These are phyloP conservation scores for Caenorhabditis virilis DNA, from an alignment of 2,888 invertebrate species.

Conservation along the genomic window DNA sequence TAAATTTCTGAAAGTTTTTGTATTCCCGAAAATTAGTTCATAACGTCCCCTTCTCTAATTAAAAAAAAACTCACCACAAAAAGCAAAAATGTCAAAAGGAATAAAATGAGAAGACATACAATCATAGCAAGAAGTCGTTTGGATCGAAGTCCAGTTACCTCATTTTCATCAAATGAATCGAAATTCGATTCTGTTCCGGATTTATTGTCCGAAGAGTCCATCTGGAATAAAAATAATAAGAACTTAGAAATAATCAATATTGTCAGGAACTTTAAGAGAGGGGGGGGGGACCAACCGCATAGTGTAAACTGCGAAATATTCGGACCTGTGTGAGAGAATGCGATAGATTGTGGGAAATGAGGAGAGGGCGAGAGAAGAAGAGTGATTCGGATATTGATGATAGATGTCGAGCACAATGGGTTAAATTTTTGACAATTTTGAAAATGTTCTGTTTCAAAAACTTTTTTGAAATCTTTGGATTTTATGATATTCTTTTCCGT, in stretches of 20 bases:
- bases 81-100: slow-evolving; percentile 51
- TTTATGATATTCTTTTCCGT: too few relatives aligned
- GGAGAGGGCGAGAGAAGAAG: background rate
- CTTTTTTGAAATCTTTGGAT: too few relatives aligned
- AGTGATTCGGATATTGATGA: background rate
- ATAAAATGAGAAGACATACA: slow-evolving; percentile 30
- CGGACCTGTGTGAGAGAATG: background rate
- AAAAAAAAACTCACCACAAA: slow-evolving; percentile 47
- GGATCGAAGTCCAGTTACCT: slow-evolving; percentile 38
- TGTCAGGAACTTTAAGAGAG: background rate
- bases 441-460: too few relatives aligned
- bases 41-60: background rate
- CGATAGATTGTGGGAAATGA: background rate
- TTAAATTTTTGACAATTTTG: too few relatives aligned
- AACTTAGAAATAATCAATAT: too few relatives aligned
- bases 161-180: slow-evolving; percentile 6
- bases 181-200: background rate
- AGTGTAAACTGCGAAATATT: too few relatives aligned
- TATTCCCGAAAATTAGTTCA: too few relatives aligned
- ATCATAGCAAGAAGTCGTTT: slow-evolving; percentile 38
- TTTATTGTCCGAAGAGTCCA: too few relatives aligned
- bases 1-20: too few relatives aligned
- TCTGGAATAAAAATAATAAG: too few relatives aligned
- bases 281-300: background rate
- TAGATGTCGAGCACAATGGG: too few relatives aligned